Evolutionary conservation across 2,113 vertebrate species (phyloP), one percentile per base, ranked within the genome.

Genomic region (Serinus canaria): DNA sequence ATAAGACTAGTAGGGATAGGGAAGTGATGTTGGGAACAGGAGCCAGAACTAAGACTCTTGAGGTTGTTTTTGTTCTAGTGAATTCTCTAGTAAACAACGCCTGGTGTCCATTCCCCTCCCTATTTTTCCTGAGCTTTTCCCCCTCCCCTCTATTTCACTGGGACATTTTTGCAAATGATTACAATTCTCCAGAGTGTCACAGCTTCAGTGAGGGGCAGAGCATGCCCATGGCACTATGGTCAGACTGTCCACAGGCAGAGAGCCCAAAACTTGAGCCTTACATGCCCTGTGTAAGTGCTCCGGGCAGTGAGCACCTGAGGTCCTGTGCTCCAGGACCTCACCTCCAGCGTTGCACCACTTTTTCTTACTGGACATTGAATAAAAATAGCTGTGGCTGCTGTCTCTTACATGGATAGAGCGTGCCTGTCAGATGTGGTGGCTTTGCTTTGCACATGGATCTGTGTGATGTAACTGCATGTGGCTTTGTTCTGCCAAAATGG

Each of bases 381-480:
- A 0, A 73, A 80, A 46, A 30, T 19, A 49, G 21, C 53, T 77
- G 63, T 64, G 44, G 19, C 50, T 86, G 50, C 39, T 68, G 41
- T 46, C 7, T 81, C 30, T 52, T 24, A 7, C 0, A 1, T 37
- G 24, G 14, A 4, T 17, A 28, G n/a, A 77, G 21, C 21, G 25
- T 33, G n/a, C n/a, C 31, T 46, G 0, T 43, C 43, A 18, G 7
- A 37, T 56, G 43, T 30, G n/a, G 43, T 30, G n/a, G 21, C 22
- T 86, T 69, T 53, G 21, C 17, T 56, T 70, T 8, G 8, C 22
- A 3, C 5, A 0, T 41, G 62, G n/a, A 15, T 70, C 27, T 79
- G 0, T 49, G 6, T 41, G 31, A 17, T 56, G 28, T 44, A 83
- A 63, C 35, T 24, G 25, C 44, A 2, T 2, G 22, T 80, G 68